phyloP scores from a whole-genome alignment of 2,888 invertebrate genomes.

The Ormia ochracea region DNA sequence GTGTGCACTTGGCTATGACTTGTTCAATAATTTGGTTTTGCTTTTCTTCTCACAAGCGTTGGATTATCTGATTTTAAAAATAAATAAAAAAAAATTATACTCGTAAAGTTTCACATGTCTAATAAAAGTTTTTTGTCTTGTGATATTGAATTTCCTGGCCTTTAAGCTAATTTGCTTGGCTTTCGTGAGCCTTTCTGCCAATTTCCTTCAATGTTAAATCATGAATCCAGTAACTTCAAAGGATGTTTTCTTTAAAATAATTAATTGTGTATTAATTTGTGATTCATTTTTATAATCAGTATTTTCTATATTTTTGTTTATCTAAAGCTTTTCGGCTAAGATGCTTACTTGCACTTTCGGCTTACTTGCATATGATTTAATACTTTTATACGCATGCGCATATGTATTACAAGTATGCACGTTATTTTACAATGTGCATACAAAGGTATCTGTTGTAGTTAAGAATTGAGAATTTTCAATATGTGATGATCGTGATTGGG shows the following conservation, averaged over 20 bases:
- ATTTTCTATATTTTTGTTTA: no score
- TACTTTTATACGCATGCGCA: not conserved
- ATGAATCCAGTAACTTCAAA: not conserved
- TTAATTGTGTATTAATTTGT: not conserved
- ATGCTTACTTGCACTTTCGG: no score
- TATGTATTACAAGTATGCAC: not conserved
- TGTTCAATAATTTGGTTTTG: not conserved
- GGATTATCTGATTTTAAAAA: slow-evolving; percentile 38
- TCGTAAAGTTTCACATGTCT: slow-evolving; percentile 3
- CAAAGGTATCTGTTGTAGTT: no score
- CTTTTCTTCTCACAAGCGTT: not conserved
- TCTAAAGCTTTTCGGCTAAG: no score
- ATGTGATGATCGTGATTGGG: slow-evolving; percentile 45
- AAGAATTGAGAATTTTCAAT: not conserved
- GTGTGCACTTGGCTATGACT: slow-evolving; percentile 12
- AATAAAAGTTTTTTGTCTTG: not conserved
- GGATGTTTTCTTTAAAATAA: not conserved
- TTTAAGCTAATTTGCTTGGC: slow-evolving; percentile 1
- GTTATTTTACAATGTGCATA: no score
- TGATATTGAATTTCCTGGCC: slow-evolving; percentile 39
- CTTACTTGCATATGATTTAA: no score
- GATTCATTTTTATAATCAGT: no score
- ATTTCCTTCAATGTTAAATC: not conserved
- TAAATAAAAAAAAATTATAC: no score
- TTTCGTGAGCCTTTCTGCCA: not conserved